Percentiles rank a stretch among this genome's conserved stretches.
These are phyloP conservation scores for Tragelaphus oryx DNA, from an alignment of 2,797 vertebrate genomes.

Conservation along the genomic window DNA sequence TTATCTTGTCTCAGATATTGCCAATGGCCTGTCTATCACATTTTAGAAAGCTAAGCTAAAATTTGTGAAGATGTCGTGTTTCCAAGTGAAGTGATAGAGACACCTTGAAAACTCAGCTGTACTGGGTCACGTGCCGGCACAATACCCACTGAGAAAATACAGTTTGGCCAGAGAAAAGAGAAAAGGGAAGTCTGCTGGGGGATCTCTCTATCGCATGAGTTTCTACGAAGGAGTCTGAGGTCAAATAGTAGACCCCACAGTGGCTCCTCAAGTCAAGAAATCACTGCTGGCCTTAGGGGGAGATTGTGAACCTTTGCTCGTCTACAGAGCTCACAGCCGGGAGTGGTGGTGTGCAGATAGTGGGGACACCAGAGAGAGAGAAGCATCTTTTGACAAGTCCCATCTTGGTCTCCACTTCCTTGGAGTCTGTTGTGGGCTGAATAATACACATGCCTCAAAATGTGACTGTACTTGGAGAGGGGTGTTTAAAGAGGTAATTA, in stretches of 20 bases:
- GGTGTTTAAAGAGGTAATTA: neutral
- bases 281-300: neutral
- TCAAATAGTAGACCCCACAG: neutral
- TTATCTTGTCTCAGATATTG: too few relatives aligned
- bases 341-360: neutral
- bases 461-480: neutral
- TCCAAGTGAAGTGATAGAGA: neutral
- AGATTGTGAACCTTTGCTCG: fast-evolving
- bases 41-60: neutral
- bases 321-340: neutral
- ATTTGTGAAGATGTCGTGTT: neutral
- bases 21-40: neutral
- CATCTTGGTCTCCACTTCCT: neutral
- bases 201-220: neutral
- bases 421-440: neutral
- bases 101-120: neutral
- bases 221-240: neutral
- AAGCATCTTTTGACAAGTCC: neutral
- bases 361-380: neutral
- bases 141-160: neutral
- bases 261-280: neutral
- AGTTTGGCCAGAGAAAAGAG: neutral
- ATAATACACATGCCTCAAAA: neutral
- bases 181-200: neutral
- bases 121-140: neutral